Evolutionary conservation across 2,888 invertebrate genomes (phyloP), one percentile per base, ranked within the genome.

Genomic region (Apocheima hispidaria): DNA sequence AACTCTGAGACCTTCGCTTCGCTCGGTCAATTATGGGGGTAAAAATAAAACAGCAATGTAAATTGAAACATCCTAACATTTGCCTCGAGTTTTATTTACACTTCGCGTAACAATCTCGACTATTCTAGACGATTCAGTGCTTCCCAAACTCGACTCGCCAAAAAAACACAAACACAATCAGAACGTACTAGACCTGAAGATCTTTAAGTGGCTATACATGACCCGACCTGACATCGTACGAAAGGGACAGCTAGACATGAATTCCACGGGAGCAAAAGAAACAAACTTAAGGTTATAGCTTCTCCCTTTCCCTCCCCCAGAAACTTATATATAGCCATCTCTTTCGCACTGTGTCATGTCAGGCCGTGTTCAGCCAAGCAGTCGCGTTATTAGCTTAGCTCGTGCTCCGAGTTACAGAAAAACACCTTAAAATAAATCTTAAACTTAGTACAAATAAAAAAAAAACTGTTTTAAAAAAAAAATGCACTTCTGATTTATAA

Each of bases 71-170:
- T 74, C 73, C 65, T 73, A 74, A 70, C 70, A 75, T 73, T 71
- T 67, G 72, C 70, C 68, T 75, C 69, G 65, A 68, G 64, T 58
- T 71, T n/a, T 77, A 74, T 78, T 70, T 77, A 76, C 76, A 76
- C 40, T 28, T 10, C 59, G 38, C 26, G 18, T 38, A 43, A 55
- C 30, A 30, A 46, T 46, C 46, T 46, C 28, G 18, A 26, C 14
- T 75, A 71, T 12, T 38, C 43, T 55, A 55, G 30, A 20, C 30
- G 26, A 16, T 10, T 26, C 1, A 14, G 26, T 44, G 46, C n/a
- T 18, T 30, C 2, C 7, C 16, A 18, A 10, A 46, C 18, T 23
- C 20, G 21, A 43, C 12, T 23, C n/a, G 23, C 7, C 21, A 23
- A 23, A n/a, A 2, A 12, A 20, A 10, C 12, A n/a, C 21, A 2